A percentile compares a stretch with the other conserved stretches of the same genome.
These are phyloP conservation scores for Zingel zingel DNA, from an alignment of 2,113 vertebrate genomes.

Conservation along the genomic window DNA sequence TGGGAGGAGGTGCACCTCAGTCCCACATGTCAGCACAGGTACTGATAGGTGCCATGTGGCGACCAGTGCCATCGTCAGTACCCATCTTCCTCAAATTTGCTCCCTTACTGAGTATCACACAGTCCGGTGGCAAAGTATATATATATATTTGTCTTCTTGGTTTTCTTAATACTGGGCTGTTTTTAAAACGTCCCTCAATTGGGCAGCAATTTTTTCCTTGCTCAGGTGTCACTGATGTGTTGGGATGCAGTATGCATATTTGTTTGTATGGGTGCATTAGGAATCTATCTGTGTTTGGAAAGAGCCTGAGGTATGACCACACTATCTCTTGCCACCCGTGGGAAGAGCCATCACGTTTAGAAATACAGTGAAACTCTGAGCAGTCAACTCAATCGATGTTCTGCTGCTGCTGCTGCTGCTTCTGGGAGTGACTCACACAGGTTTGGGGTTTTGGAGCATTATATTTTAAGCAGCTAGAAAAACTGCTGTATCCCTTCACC, in stretches of 20 bases:
- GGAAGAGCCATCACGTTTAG: slow-evolving; percentile 49
- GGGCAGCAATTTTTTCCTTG: slow-evolving; percentile 26
- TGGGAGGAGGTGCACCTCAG: slow-evolving; percentile 33
- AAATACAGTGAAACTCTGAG: slow-evolving; percentile 28
- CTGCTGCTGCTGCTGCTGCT: slow-evolving; percentile 16
- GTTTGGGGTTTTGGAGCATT: slow-evolving; percentile 45
- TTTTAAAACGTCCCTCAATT: slow-evolving; percentile 22
- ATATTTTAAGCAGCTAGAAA: slow-evolving; percentile 41
- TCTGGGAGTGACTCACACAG: slow-evolving; percentile 30
- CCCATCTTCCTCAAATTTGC: slow-evolving; percentile 66
- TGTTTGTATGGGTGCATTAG: slow-evolving; percentile 7
- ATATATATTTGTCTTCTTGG: slow-evolving; percentile 35
- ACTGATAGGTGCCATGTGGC: slow-evolving; percentile 75
- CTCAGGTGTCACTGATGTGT: slow-evolving; percentile 34
- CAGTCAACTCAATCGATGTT: slow-evolving; percentile 53
- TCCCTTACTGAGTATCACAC: slow-evolving; percentile 44
- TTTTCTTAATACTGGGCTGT: slow-evolving; percentile 21
- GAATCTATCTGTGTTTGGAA: slow-evolving; percentile 29
- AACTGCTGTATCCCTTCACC: neutral
- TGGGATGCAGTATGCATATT: slow-evolving; percentile 22
- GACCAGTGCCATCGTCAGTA: slow-evolving; percentile 55
- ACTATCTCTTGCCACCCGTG: slow-evolving; percentile 20
- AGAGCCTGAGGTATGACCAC: slow-evolving; percentile 41
- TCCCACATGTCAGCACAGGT: slow-evolving; percentile 62
- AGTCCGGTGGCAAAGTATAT: slow-evolving; percentile 19